A percentile compares a stretch with the other conserved stretches of the same genome.
Conservation (phyloP, 2,888 invertebrate species). For the Urechis unicinctus region DNA sequence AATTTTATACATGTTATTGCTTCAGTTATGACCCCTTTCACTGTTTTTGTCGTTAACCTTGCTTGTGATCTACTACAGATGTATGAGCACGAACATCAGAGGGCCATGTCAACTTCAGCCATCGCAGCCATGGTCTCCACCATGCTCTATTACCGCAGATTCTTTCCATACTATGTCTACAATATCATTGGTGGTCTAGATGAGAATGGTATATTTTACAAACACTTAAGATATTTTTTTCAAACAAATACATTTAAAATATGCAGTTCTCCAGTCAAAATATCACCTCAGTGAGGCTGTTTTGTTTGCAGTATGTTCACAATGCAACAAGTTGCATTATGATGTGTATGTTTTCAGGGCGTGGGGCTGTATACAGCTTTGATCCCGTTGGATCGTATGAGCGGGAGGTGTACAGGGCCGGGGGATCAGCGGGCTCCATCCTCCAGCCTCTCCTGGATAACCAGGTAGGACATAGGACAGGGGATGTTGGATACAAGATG, state of each 20-base stretch:
- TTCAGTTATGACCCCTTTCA: background rate
- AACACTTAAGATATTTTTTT: no score
- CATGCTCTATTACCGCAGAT: conserved; percentile 89
- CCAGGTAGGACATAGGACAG: no score
- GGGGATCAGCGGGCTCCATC: conserved; percentile 73
- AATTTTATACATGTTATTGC: background rate
- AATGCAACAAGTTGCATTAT: no score
- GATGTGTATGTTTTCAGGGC: conserved; percentile 59
- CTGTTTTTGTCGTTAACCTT: background rate
- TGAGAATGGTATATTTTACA: conserved; percentile 60
- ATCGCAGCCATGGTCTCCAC: conserved; percentile 93
- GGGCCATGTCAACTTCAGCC: conserved; percentile 84
- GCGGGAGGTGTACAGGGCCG: conserved; percentile 74
- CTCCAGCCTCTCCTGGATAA: conserved; percentile 93
- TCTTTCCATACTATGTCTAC: conserved; percentile 96
- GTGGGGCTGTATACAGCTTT: conserved; percentile 91
- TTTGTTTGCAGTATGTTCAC: no score
- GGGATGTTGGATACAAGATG: no score
- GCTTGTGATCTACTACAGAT: conserved; percentile 56
- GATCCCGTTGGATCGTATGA: conserved; percentile 97
- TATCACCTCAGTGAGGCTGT: no score
- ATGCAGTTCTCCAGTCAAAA: no score
- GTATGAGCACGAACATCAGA: conserved; percentile 81
- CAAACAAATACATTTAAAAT: no score
- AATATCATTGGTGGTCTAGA: conserved; percentile 94